Percentiles rank a stretch among this genome's conserved stretches.
These are phyloP conservation scores for Rachycentron canadum DNA, from an alignment of 2,797 vertebrate genomes.

Conservation along the genomic window DNA sequence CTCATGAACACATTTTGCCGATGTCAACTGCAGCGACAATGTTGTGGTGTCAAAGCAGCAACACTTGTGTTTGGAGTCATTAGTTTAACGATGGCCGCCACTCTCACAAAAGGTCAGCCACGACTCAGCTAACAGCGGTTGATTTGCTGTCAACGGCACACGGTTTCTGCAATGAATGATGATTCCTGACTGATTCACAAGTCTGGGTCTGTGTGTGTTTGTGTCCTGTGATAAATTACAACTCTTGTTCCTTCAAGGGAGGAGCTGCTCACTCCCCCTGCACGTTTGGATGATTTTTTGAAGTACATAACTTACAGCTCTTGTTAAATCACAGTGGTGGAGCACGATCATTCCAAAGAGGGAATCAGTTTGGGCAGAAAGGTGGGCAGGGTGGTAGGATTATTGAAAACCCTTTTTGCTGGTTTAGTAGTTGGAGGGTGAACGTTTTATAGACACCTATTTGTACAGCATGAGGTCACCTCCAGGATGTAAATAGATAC, in stretches of 20 bases:
- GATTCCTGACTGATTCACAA: conserved; percentile 27
- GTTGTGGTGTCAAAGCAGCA: background rate
- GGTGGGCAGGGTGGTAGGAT: background rate
- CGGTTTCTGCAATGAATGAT: conserved; percentile 7
- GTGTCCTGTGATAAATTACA: background rate
- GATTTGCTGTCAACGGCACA: conserved; percentile 26
- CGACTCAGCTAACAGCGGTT: conserved; percentile 30
- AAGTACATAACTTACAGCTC: background rate
- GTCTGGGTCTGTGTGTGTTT: background rate
- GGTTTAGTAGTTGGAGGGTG: background rate
- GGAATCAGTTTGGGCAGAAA: background rate
- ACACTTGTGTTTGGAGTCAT: conserved; percentile 31
- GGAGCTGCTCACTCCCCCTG: background rate
- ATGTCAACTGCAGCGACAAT: background rate
- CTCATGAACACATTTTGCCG: background rate
- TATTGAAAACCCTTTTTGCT: background rate
- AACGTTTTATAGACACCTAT: background rate
- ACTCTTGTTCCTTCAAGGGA: background rate
- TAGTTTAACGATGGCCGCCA: conserved; percentile 13
- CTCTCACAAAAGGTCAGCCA: conserved; percentile 35
- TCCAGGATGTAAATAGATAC: background rate
- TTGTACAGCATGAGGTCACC: background rate
- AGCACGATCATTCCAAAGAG: background rate
- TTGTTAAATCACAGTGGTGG: background rate
- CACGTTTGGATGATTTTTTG: background rate